A percentile compares a stretch with the other conserved stretches of the same genome.
phyloP scores from a whole-genome alignment of 2,113 vertebrate species.

The Willisornis vidua region DNA sequence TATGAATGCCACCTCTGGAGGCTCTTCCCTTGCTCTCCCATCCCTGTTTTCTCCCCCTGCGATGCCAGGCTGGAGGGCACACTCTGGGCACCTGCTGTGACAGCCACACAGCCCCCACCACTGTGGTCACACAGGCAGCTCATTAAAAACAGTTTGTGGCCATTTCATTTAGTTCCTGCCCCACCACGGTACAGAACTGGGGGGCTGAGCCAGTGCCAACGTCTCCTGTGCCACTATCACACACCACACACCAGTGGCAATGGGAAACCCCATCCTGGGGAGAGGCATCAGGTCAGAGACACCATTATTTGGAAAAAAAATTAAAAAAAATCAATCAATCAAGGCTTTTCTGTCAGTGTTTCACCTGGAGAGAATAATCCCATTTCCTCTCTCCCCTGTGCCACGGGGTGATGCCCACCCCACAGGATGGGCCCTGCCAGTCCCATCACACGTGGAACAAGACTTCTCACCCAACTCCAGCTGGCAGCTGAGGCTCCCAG shows the following conservation, averaged over 20 bases:
- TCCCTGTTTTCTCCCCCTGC: neutral
- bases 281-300: neutral
- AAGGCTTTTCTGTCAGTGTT: neutral
- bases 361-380: neutral
- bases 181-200: neutral
- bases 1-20: neutral
- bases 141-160: fast-evolving
- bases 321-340: neutral
- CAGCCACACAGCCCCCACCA: neutral
- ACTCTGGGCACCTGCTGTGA: neutral
- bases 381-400: too few relatives aligned
- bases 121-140: neutral
- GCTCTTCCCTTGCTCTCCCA: neutral
- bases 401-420: neutral
- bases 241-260: fast-evolving
- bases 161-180: neutral
- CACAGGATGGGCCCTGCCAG: neutral
- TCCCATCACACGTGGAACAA: neutral
- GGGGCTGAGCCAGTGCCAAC: fast-evolving
- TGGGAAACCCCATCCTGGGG: neutral
- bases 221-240: neutral
- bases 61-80: neutral
- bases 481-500: neutral
- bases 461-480: neutral
- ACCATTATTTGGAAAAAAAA: neutral